Percentiles rank a stretch among this genome's conserved stretches.
phyloP scores from a whole-genome alignment of 2,113 vertebrate species.

The Paralichthys olivaceus region DNA sequence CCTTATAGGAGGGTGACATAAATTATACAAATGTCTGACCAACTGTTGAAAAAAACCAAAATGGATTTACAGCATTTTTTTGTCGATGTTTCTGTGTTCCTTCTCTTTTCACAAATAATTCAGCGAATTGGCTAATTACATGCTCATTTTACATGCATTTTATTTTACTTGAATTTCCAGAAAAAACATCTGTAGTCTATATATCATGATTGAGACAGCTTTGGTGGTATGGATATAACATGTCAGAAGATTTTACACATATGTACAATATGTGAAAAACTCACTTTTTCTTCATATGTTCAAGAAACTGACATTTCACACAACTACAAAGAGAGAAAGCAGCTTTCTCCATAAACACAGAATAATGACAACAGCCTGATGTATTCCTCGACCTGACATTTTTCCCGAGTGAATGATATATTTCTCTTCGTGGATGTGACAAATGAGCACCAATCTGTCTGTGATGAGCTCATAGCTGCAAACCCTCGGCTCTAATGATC shows the following conservation, averaged over 20 bases:
- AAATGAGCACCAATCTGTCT: slow-evolving; percentile 58
- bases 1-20: background rate
- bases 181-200: no score
- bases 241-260: background rate
- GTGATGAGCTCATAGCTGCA: slow-evolving; percentile 65
- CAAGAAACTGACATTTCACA: background rate
- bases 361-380: background rate
- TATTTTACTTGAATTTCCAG: no score
- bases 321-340: background rate
- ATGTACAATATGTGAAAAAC: background rate
- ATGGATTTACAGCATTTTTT: no score
- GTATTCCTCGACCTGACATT: slow-evolving; percentile 12
- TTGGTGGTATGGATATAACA: background rate
- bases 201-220: background rate
- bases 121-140: no score
- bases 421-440: slow-evolving; percentile 50
- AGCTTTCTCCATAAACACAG: background rate
- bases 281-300: background rate
- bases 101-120: no score
- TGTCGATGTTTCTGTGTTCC: no score
- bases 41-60: no score
- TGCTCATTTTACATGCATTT: no score
- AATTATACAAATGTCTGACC: background rate
- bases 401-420: slow-evolving; percentile 18
- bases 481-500: slow-evolving; percentile 64